A percentile compares a stretch with the other conserved stretches of the same genome.
Evolutionary conservation across 2,888 invertebrate genomes (phyloP).

Genomic region (Anodontia alba): DNA sequence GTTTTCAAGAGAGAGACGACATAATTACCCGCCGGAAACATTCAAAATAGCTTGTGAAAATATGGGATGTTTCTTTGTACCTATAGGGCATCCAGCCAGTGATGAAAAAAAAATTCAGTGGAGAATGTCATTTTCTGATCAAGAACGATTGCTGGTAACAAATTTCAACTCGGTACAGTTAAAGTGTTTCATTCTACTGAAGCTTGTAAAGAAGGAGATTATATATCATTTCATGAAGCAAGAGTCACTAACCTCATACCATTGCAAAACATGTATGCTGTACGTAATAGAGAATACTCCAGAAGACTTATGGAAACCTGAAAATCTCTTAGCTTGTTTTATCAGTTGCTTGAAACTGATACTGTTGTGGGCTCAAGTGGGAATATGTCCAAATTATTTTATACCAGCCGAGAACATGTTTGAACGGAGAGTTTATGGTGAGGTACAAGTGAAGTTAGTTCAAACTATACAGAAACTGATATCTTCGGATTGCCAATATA

Average conservation of each 20-base stretch:
- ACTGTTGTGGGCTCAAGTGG: not conserved
- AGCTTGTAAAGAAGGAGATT: conserved; percentile 27
- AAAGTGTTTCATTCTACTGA: conserved; percentile 29
- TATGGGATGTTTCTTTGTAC: conserved; percentile 35
- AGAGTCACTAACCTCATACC: conserved; percentile 27
- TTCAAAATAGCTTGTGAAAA: no score
- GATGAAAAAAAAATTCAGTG: conserved; percentile 24
- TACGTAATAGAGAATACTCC: conserved; percentile 15
- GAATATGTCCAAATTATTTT: conserved; percentile 29
- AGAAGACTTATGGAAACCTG: conserved; percentile 12
- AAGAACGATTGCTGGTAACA: conserved; percentile 27
- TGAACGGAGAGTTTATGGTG: not conserved
- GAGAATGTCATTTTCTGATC: conserved; percentile 28
- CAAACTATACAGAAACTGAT: not conserved
- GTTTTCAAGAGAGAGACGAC: no score
- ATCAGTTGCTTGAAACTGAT: not conserved
- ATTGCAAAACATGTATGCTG: conserved; percentile 33
- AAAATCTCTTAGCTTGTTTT: conserved; percentile 8
- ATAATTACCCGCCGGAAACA: no score
- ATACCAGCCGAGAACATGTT: conserved; percentile 31
- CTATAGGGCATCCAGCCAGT: conserved; percentile 27
- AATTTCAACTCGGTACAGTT: conserved; percentile 21
- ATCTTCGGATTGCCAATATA: not conserved
- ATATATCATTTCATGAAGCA: not conserved
- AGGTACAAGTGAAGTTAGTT: not conserved